phyloP scores from a whole-genome alignment of 1,140 invertebrate species.

The Anastatus disparis region DNA sequence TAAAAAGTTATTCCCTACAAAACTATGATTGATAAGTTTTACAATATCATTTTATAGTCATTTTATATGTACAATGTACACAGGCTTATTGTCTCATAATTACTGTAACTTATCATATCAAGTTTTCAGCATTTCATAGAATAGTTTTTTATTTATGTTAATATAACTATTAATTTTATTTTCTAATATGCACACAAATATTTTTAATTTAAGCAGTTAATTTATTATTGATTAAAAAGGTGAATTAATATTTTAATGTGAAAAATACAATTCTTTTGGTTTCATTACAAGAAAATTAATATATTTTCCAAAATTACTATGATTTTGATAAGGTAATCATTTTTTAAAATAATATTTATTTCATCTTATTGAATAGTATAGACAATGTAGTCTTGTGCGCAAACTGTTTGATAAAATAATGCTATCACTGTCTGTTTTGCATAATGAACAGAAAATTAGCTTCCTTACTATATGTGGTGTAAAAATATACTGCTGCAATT shows the following conservation, averaged over 20 bases:
- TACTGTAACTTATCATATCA: constrained; percentile 6
- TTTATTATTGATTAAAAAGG: not conserved
- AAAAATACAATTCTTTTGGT: too few species aligned
- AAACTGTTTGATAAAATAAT: constrained; percentile 13
- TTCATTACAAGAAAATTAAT: constrained; percentile 14
- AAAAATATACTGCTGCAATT: constrained; percentile 19
- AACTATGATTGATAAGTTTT: constrained; percentile 27
- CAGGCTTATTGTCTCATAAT: constrained; percentile 34
- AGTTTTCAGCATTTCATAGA: constrained; percentile 17
- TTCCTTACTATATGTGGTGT: constrained; percentile 27
- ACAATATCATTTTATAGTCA: constrained; percentile 31
- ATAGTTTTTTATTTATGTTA: constrained; percentile 27
- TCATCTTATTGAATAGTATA: not conserved
- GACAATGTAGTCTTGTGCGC: constrained; percentile 23
- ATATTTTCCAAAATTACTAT: constrained; percentile 20
- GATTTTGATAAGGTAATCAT: not conserved
- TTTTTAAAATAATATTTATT: not conserved
- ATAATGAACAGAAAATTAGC: constrained; percentile 25
- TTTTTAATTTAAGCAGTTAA: constrained; percentile 2
- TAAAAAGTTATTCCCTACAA: constrained; percentile 17
- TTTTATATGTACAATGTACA: constrained; percentile 33
- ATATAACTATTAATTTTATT: constrained; percentile 8
- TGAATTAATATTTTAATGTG: too few species aligned
- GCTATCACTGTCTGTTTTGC: constrained; percentile 4
- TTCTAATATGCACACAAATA: constrained; percentile 13